Base-by-base conservation (phyloP, 2,888 invertebrate genomes). In the Heliconius charithonia region DNA sequence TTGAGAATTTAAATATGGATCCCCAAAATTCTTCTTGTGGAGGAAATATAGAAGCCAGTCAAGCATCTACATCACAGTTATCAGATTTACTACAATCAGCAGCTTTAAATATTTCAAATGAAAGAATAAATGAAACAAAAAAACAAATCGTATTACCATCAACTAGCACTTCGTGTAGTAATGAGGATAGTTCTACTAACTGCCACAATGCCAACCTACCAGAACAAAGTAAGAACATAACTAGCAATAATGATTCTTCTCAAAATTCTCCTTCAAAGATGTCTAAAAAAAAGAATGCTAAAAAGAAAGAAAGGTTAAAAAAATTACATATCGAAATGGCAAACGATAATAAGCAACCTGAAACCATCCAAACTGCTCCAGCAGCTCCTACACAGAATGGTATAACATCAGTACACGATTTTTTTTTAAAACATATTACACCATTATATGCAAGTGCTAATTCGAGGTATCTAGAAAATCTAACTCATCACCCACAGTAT, bases 401-500 rank as follows among this genome's bases (percentile, higher is more conserved):
- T n/a, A 67, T 59, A 16, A 76, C 72, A 59, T 76, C 77, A n/a
- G 84, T 91, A 32, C 89, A 92, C 70, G 90, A 93, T 29, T 85
- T 89, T 79, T 91, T 91, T 83, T 80, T 85, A 41, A 87, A 85
- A 59, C 89, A 91, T 80, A 85, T 89, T 77, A 87, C 89, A 69
- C 91, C 92, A 13, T 81, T 90, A 80, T 92, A 92, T 87, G 88
- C 89, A 59, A 86, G 83, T 80, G 85, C 88, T n/a, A 91, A 86
- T 85, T 86, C 92, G 9, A 90, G 90, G 66, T 93, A 93, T 84
- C 84, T 93, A 75, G 92, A 93, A 87, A 94, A 93, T 82, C 82
- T 93, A 25, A 85, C 88, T 29, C 86, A 93, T 81, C 92, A 93
- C 82, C 93, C 93, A 77, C 92, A 93, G 78, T 93, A 87, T 86